phyloP scores from a whole-genome alignment of 2,113 vertebrate genomes.

The Myocastor coypus region DNA sequence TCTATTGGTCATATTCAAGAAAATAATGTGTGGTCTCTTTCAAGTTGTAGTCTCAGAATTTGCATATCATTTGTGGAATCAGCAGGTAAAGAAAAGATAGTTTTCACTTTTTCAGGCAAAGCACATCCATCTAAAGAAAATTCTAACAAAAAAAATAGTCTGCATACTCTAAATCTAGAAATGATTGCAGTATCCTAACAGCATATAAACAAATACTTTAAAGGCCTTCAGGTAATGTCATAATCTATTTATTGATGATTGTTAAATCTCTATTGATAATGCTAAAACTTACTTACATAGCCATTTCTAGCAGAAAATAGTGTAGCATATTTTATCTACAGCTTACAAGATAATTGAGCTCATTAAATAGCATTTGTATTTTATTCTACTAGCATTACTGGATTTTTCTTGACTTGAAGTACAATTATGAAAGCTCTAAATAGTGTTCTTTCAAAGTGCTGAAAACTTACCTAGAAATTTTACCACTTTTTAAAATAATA shows the following conservation, averaged over 20 bases:
- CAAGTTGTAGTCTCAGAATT: not conserved
- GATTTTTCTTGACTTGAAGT: not conserved
- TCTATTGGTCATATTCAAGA: not conserved
- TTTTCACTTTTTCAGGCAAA: not conserved
- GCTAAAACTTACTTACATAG: not conserved
- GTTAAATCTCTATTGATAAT: not conserved
- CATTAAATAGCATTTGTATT: not conserved
- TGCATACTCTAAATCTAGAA: slow-evolving; percentile 9
- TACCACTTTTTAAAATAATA: not conserved
- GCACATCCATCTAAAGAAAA: not conserved
- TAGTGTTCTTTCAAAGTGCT: not conserved
- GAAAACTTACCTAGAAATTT: not conserved
- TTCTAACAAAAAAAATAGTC: not conserved
- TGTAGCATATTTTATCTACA: not conserved
- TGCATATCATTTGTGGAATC: not conserved
- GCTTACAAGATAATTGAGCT: not conserved
- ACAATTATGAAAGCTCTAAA: not conserved
- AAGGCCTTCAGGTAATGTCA: not conserved
- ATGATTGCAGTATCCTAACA: not conserved
- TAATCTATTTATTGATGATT: not conserved
- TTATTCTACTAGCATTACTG: not conserved
- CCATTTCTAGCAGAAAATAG: not conserved
- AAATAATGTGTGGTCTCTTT: not conserved
- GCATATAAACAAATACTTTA: not conserved
- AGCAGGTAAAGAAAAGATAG: not conserved